Evolutionary conservation across 2,888 invertebrate genomes (phyloP).

Genomic region (Eubasilissa splendida): DNA sequence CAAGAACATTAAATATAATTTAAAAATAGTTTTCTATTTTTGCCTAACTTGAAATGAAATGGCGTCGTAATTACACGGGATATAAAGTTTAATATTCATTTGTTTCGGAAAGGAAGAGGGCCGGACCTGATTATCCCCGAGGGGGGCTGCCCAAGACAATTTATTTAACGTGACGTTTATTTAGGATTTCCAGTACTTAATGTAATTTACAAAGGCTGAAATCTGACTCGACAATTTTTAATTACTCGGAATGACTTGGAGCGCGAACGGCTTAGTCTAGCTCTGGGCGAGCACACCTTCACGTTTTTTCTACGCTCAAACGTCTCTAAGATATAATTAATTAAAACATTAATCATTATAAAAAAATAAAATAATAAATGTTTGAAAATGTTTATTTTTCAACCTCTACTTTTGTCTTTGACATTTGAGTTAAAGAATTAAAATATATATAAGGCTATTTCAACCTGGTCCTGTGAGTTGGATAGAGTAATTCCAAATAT

Average conservation of each 20-base stretch:
- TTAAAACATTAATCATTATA: too few species aligned
- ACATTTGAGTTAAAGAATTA: too few species aligned
- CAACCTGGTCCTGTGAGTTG: too few species aligned
- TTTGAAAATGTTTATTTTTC: background rate
- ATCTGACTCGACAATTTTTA: slow-evolving; percentile 52
- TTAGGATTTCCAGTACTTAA: slow-evolving; percentile 51
- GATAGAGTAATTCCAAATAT: too few species aligned
- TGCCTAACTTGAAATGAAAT: too few species aligned
- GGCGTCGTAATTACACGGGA: too few species aligned
- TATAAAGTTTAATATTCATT: slow-evolving; percentile 20
- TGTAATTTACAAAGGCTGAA: slow-evolving; percentile 48
- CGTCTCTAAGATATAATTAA: too few species aligned
- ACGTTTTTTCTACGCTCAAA: too few species aligned
- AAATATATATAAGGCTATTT: too few species aligned
- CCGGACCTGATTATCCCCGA: slow-evolving; percentile 39
- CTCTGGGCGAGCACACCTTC: background rate
- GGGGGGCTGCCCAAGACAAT: slow-evolving; percentile 43
- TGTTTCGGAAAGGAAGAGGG: slow-evolving; percentile 9
- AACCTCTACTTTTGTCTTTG: too few species aligned
- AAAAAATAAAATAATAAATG: background rate
- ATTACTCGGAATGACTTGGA: slow-evolving; percentile 38
- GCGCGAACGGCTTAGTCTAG: slow-evolving; percentile 1
- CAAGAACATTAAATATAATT: too few species aligned
- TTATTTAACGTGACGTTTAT: slow-evolving; percentile 52
- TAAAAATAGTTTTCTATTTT: too few species aligned